These are phyloP conservation scores for Cichlasoma orientale DNA, from an alignment of 2,797 vertebrate species.

Conservation along the genomic window DNA sequence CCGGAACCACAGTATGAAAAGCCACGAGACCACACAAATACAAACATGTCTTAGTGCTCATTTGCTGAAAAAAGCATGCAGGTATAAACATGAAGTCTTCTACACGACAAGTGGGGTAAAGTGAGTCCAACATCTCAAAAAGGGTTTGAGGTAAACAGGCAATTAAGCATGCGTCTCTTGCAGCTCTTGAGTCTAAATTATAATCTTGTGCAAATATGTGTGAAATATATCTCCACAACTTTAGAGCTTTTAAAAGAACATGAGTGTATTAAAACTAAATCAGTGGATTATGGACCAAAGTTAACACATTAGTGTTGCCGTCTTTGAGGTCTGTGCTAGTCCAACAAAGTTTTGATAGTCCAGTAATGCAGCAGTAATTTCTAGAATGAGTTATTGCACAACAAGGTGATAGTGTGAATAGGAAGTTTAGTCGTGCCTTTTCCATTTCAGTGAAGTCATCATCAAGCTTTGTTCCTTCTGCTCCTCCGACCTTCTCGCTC, in stretches of 20 bases:
- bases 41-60: neutral
- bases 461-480: conserved; percentile 94
- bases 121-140: neutral
- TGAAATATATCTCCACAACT: neutral
- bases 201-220: neutral
- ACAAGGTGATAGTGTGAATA: neutral
- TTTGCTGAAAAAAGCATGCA: neutral
- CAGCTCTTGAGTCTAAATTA: neutral
- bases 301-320: neutral
- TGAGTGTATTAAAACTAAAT: neutral
- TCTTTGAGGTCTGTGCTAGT: neutral
- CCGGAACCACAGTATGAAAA: too few relatives aligned
- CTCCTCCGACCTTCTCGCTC: conserved; percentile 95
- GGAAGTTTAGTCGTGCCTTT: conserved; percentile 79
- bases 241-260: neutral
- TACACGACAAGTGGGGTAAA: neutral
- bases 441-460: conserved; percentile 96
- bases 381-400: neutral
- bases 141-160: neutral
- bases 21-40: neutral
- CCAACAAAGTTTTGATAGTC: neutral
- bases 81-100: neutral
- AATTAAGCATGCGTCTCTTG: neutral
- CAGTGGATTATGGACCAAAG: neutral
- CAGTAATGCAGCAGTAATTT: neutral